Conservation (phyloP, 2,113 vertebrate genomes). For the Genyomyrus donnyi region DNA sequence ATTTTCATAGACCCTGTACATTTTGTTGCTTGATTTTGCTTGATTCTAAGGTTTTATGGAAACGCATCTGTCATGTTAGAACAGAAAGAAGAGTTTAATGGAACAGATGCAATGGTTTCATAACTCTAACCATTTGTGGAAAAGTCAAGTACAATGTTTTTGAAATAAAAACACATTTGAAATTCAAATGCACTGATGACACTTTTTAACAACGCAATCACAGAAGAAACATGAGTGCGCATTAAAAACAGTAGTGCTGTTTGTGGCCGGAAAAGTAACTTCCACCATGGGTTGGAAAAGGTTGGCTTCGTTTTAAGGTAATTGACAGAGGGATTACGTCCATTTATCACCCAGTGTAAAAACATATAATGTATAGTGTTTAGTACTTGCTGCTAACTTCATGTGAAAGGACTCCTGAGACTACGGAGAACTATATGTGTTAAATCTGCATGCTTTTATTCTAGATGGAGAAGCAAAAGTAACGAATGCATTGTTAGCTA, state of each 20-base stretch:
- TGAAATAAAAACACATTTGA: background rate
- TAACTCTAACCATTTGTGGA: background rate
- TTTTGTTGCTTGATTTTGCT: background rate
- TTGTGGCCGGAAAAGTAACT: constrained; percentile 1
- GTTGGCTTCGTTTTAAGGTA: constrained; percentile 4
- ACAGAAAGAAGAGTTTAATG: background rate
- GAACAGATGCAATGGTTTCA: background rate
- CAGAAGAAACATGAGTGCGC: background rate
- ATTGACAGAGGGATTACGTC: background rate
- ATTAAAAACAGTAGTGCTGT: background rate
- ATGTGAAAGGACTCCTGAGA: background rate
- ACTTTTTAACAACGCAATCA: background rate
- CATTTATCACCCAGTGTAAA: background rate
- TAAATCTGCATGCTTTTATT: background rate
- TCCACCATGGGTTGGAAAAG: background rate
- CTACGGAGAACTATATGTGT: background rate
- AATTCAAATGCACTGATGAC: background rate
- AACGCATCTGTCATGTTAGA: background rate
- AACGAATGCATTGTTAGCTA: background rate
- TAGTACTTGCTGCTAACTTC: background rate
- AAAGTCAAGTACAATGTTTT: background rate
- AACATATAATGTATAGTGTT: background rate
- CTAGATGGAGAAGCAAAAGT: background rate
- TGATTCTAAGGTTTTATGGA: background rate
- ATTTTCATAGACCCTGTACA: background rate